phyloP scores from a whole-genome alignment of 2,113 vertebrate species.

The Onychostoma macrolepis region DNA sequence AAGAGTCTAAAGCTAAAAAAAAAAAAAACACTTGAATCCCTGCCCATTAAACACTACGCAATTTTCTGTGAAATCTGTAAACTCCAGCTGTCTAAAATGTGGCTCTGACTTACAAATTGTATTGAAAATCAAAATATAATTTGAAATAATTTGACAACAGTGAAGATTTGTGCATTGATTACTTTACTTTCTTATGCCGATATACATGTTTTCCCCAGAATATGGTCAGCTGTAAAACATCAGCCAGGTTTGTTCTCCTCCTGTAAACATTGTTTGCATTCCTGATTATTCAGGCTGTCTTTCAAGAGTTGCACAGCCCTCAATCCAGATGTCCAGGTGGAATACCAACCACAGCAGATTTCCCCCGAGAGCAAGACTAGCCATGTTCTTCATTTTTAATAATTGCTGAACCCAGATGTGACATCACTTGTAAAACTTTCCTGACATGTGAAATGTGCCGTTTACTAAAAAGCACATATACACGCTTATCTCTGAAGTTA shows the following conservation, averaged over 20 bases:
- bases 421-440: conserved; percentile 24
- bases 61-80: no score
- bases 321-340: conserved; percentile 53
- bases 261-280: conserved; percentile 51
- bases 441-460: no score
- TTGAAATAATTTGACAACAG: no score
- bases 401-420: conserved; percentile 2
- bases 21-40: neutral
- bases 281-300: conserved; percentile 46
- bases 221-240: conserved; percentile 2
- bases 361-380: conserved; percentile 13
- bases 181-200: neutral
- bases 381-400: conserved; percentile 27
- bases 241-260: conserved; percentile 25
- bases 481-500: neutral
- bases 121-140: neutral
- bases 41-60: neutral
- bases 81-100: neutral
- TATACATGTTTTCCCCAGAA: neutral
- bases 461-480: neutral
- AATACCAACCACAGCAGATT: neutral
- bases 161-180: neutral
- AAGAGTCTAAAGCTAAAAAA: neutral
- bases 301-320: conserved; percentile 7
- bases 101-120: neutral